Evolutionary conservation across 2,888 invertebrate species (phyloP), one percentile per base, ranked within the genome.

Genomic region (Opisthograptis luteolata): DNA sequence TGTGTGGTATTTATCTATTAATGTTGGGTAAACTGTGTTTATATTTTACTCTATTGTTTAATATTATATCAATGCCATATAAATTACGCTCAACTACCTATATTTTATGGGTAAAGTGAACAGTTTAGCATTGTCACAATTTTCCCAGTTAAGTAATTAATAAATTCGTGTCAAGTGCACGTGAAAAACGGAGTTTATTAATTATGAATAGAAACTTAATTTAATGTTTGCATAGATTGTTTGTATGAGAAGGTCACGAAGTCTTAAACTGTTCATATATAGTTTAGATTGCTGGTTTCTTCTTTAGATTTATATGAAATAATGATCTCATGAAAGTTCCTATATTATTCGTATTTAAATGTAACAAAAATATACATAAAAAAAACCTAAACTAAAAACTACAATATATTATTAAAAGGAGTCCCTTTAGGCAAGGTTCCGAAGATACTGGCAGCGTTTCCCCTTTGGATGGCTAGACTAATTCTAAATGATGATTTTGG

Each of bases 161-260:
- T 65, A 67, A 73, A 85, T 81, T 73, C 62, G 72, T 86, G 86
- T 87, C 87, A 87, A 87, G 87, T 86, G 81, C 85, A 75, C 57
- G 60, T 46, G 51, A 62, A 66, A 80, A 79, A 83, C 79, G 77
- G 74, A 64, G 75, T 55, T 52, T 47, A 42, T 52, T 53, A 55
- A 75, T 78, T 78, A 71, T 72, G 64, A 77, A 72, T 75, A 72
- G 63, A 74, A 74, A 78, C 75, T 76, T 70, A 66, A 69, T 68
- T 70, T 74, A 75, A 74, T 75, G 78, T 78, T 77, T 68, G 81
- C 79, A 80, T 79, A 81, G 67, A 60, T 64, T 62, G 55, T 60
- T 63, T 39, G 24, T 40, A 28, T 41, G 40, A 47, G 47, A 47
- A 47, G 47, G 47, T 41, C 35, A 34, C 25, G 28, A n/a, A 44